phyloP scores from a whole-genome alignment of 2,888 invertebrate genomes.

The Ommatoiulus sabulosus region DNA sequence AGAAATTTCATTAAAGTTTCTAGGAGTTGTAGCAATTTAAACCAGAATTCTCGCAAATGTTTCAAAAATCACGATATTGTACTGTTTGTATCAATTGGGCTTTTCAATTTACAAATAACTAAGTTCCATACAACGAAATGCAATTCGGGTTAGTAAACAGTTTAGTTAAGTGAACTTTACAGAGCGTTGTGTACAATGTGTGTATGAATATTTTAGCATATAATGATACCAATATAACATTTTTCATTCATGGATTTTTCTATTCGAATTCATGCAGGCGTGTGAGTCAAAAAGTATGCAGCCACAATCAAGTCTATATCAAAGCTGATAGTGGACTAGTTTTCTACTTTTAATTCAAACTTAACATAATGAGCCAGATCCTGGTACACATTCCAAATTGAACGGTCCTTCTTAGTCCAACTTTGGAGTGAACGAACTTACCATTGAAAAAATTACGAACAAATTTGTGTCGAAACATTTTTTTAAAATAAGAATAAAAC shows the following conservation, averaged over 20 bases:
- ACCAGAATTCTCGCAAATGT: too few relatives aligned
- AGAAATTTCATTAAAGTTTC: too few relatives aligned
- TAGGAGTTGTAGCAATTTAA: too few relatives aligned
- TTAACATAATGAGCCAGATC: background rate
- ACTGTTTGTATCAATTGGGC: too few relatives aligned
- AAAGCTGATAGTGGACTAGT: background rate
- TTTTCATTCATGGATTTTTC: background rate
- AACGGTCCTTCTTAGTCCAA: background rate
- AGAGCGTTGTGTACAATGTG: too few relatives aligned
- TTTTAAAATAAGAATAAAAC: background rate
- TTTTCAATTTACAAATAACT: too few relatives aligned
- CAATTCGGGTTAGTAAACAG: too few relatives aligned
- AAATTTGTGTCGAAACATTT: background rate
- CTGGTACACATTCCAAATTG: background rate
- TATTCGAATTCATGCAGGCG: background rate
- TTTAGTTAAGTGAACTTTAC: too few relatives aligned
- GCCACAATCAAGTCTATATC: slow-evolving; percentile 10
- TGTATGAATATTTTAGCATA: too few relatives aligned
- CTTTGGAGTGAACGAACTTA: background rate
- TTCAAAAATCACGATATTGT: too few relatives aligned
- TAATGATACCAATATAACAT: background rate
- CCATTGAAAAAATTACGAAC: background rate
- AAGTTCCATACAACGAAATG: too few relatives aligned
- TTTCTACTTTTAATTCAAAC: background rate
- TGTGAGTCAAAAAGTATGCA: background rate